Evolutionary conservation across 1,140 invertebrate species (phyloP), one percentile per base, ranked within the genome.

Genomic region (Nymphalis io): DNA sequence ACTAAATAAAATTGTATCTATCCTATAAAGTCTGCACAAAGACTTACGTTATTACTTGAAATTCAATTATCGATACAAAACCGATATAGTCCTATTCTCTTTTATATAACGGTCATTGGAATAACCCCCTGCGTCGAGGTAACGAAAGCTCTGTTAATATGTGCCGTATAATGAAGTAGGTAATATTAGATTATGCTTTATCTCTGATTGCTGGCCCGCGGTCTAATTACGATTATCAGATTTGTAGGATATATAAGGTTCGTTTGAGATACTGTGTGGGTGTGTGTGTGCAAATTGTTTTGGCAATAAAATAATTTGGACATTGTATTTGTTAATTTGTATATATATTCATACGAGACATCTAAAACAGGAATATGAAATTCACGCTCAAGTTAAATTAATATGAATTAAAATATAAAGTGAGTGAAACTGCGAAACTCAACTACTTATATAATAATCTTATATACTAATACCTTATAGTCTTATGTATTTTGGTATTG

Each of bases 101-200:
- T 6, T 12, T 6, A 6, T 11, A 39, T 20, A 59, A 18, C 42
- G 42, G 15, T 27, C 12, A 1, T 55, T 13, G 11, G 21, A 55
- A 55, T 55, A 53, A 20, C 2, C 20, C 48, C 18, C 18, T 21
- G 2, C 13, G 27, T 15, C 5, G 12, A 55, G 51, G 20, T 39
- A 62, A 33, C 20, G 55, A 46, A 53, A 48, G 57, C 64, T 16
- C 42, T 48, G 61, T 63, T 53, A 60, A 51, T 68, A 60, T 60
- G 58, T 16, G 46, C 38, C 33, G 57, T 60, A 68, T 68, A 68
- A 68, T 53, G 66, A 68, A 68, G 66, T 60, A 39, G 58, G 51
- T 21, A 27, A 55, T 68, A 68, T 68, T 61, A 51, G 46, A 68
- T 59, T 68, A 60, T 8, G 42, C 39, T 6, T n/a, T 48, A 67